Evolutionary conservation across 2,113 vertebrate species (phyloP), one percentile per base, ranked within the genome.

Genomic region (Antechinus stuartii): DNA sequence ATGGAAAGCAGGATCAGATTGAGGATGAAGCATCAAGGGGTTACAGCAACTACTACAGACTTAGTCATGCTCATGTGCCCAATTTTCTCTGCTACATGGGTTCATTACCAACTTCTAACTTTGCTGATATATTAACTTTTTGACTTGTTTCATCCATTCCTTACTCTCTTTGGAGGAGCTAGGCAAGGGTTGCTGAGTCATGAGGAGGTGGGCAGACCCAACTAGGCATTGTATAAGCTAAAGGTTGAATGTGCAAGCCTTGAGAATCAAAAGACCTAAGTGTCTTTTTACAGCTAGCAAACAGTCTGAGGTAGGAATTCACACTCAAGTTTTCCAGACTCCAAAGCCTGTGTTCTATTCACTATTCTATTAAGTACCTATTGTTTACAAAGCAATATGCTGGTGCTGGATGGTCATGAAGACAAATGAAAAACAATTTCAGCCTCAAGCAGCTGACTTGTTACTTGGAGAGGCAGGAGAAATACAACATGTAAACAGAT

Each of bases 31-130:
- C n/a, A 42, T 2, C 16, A 14, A 16, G 35, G 0, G 1, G 61
- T 25, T 76, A 7, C 5, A 12, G 11, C 11, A 12, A 19, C 16
- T 19, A 4, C n/a, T 23, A 8, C 0, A 19, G 5, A 8, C 0
- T 22, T 35, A 22, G n/a, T 22, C 68, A 22, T 68, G 14, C 35
- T n/a, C 35, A 19, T 5, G 14, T 30, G 27, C 61, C 61, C 35
- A 5, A 0, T 84, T 84, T 42, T n/a, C 68, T 84, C 30, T 25
- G 5, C 23, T 42, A 8, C n/a, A 23, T 42, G 16, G 19, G 22
- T 84, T 35, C 2, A 8, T 84, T n/a, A 84, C 68, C 68, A 84
- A 84, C 19, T 84, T 76, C 16, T 76, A 68, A 76, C n/a, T 76
- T 76, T 42, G n/a, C 19, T 42, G n/a, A 42, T 42, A 23, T 22